Evolutionary conservation across 92 coral and sea anemone species (phyloP), one percentile per base, ranked within the genome.

Genomic region (Porites divaricata): DNA sequence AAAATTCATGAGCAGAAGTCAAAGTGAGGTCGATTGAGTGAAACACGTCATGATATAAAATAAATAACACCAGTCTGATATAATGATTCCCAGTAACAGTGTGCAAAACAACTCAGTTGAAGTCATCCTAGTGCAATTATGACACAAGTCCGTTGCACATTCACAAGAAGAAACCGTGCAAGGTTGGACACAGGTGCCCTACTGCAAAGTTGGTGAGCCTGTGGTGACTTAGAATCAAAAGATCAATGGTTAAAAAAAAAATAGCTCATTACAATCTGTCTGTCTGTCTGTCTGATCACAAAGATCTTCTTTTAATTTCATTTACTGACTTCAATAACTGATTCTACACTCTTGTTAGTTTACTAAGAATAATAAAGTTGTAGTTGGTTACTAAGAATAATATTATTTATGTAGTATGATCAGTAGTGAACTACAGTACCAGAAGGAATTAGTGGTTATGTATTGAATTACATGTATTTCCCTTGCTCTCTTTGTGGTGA

Each of bases 151-250:
- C 65, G 67, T 67, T 75, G 67, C 77, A 80, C 92, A 68, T 77
- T 77, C 63, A 79, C 81, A 80, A 76, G 83, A 50, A 68, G 45
- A 48, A 77, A 86, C 89, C 45, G 78, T 72, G 84, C 86, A 76
- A 84, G 76, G 88, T 76, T 56, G 26, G 26, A 17, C 79, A 82
- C 63, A 72, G 81, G 81, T 67, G 28, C 56, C 70, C 87, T 89
- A 89, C 86, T 72, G 79, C 62, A 21, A 82, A 62, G 72, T 82
- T 51, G 72, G 24, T n/a, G 25, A 54, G 62, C 86, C 86, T 82
- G 79, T 82, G 41, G 72, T 73, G 72, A 71, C 79, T 72, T 73
- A 52, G 86, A 82, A 82, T 82, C 86, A 82, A 82, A 82, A 82
- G 71, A 82, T 23, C 79, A 82, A 82, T 9, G 79, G 79, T 82